These are phyloP conservation scores for Oceanodroma leucorhoa DNA, from an alignment of 2,797 vertebrate species.

Conservation along the genomic window DNA sequence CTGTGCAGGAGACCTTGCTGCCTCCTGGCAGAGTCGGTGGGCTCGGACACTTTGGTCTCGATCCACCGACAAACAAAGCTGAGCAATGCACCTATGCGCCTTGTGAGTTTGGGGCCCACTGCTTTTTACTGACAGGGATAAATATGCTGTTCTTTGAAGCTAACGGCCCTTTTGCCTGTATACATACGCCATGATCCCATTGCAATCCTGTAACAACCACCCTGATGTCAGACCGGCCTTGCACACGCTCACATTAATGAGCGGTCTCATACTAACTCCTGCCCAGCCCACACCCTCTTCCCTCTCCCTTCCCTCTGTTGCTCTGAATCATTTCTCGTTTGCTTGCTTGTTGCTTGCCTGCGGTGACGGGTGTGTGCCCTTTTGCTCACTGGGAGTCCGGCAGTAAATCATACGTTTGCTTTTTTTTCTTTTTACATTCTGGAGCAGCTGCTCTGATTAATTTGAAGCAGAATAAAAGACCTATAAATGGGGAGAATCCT, in stretches of 20 bases:
- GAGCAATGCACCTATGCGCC: accelerated
- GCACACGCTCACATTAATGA: neutral
- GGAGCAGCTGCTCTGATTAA: slow-evolving; percentile 26
- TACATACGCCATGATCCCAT: neutral
- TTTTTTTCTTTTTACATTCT: neutral
- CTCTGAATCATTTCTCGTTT: slow-evolving; percentile 15
- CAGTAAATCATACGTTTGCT: neutral
- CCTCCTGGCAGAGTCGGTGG: accelerated
- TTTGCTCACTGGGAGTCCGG: neutral
- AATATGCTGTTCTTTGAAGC: neutral
- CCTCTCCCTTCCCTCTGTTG: neutral
- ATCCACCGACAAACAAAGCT: neutral
- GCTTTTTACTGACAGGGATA: neutral
- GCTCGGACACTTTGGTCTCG: accelerated
- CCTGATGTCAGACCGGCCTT: neutral
- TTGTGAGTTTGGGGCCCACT: neutral
- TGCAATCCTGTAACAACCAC: neutral
- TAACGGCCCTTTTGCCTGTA: neutral
- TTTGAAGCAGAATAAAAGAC: slow-evolving; percentile 34
- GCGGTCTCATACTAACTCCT: neutral
- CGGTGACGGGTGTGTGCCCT: slow-evolving; percentile 7
- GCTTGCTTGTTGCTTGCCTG: neutral
- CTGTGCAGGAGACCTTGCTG: neutral
- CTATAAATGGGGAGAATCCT: slow-evolving; percentile 19
- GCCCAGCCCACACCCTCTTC: neutral